Percentiles rank a stretch among this genome's conserved stretches.
Evolutionary conservation across 2,113 vertebrate species (phyloP).

Genomic region (Lota lota): DNA sequence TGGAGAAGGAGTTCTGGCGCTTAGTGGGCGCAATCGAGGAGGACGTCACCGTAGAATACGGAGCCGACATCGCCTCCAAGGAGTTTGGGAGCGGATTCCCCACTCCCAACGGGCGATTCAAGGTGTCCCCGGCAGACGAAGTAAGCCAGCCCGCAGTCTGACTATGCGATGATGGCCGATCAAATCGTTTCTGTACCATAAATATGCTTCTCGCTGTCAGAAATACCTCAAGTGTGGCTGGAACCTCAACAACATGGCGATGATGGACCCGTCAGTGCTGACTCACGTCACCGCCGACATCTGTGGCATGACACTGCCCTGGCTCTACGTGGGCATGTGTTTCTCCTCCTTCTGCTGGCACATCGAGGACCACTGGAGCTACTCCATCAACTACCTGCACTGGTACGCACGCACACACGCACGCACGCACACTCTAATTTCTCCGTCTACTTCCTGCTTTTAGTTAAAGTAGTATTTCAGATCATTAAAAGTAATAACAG

Average conservation of each 20-base stretch:
- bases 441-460: too few species aligned
- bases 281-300: slow-evolving; percentile 97
- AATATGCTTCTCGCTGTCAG: slow-evolving; percentile 58
- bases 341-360: slow-evolving; percentile 99
- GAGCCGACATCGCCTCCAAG: slow-evolving; percentile 96
- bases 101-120: slow-evolving; percentile 85
- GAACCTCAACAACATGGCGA: slow-evolving; percentile 99
- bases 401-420: slow-evolving; percentile 74
- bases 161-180: neutral
- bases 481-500: too few species aligned
- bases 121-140: slow-evolving; percentile 88
- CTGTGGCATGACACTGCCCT: slow-evolving; percentile 97
- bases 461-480: too few species aligned
- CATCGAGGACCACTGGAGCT: slow-evolving; percentile 99
- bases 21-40: slow-evolving; percentile 95
- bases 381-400: slow-evolving; percentile 98
- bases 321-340: slow-evolving; percentile 98
- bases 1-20: slow-evolving; percentile 98
- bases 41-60: slow-evolving; percentile 97
- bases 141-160: slow-evolving; percentile 52
- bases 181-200: neutral
- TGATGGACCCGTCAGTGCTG: slow-evolving; percentile 95
- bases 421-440: too few species aligned
- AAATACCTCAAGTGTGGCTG: slow-evolving; percentile 94
- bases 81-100: slow-evolving; percentile 98